These are phyloP conservation scores for Zaprionus lachaisei DNA, from an alignment of 1,140 invertebrate genomes.

Conservation along the genomic window DNA sequence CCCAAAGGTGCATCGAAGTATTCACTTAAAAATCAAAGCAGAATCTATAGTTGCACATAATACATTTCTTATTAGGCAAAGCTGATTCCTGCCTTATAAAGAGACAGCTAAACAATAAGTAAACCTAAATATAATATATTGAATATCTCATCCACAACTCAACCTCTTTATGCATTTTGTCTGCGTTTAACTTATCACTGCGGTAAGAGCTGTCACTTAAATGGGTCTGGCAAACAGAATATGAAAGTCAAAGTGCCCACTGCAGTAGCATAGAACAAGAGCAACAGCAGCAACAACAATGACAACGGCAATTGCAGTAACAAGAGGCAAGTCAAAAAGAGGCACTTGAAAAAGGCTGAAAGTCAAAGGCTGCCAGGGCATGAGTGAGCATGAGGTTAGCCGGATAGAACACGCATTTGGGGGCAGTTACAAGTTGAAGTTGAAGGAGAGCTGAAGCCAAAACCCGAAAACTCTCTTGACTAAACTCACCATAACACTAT, in stretches of 20 bases:
- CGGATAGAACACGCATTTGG: not conserved
- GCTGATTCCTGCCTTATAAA: too few species aligned
- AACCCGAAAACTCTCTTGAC: not conserved
- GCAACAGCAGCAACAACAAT: slow-evolving; percentile 16
- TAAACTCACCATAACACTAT: slow-evolving; percentile 89
- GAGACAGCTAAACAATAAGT: too few species aligned
- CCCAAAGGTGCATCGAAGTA: too few species aligned
- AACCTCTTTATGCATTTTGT: not conserved
- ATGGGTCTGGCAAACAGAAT: slow-evolving; percentile 8
- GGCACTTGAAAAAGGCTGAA: slow-evolving; percentile 18
- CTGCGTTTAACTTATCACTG: not conserved
- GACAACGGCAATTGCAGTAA: slow-evolving; percentile 34
- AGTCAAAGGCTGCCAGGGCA: slow-evolving; percentile 33
- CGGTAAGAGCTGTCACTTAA: slow-evolving; percentile 1
- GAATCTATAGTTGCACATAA: too few species aligned
- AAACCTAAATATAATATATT: too few species aligned
- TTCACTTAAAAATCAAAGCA: too few species aligned
- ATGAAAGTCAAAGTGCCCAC: slow-evolving; percentile 16
- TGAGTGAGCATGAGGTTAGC: slow-evolving; percentile 4
- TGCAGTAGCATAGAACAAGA: slow-evolving; percentile 3
- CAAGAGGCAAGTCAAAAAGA: slow-evolving; percentile 14
- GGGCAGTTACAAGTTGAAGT: not conserved
- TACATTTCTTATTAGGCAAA: too few species aligned
- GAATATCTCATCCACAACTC: not conserved
- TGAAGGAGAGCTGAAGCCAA: not conserved